These are phyloP conservation scores for Apomyelois bistriatella DNA, from an alignment of 2,888 invertebrate species.

Conservation along the genomic window DNA sequence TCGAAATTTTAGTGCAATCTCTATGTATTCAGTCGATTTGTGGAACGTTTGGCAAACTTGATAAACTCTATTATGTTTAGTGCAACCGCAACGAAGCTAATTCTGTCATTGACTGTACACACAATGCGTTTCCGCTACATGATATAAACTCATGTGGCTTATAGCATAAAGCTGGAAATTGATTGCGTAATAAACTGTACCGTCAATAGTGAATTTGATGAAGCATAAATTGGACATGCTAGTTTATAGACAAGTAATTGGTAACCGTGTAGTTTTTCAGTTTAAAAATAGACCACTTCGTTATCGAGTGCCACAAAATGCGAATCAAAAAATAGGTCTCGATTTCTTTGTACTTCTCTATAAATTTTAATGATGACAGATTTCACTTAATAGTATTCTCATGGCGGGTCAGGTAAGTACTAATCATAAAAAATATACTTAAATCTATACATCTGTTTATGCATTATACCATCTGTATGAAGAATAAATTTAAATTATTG, in stretches of 20 bases:
- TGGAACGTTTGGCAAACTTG: neutral
- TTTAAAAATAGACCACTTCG: neutral
- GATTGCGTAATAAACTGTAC: slow-evolving; percentile 1
- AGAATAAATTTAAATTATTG: no score
- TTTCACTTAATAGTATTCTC: no score
- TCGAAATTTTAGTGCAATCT: neutral
- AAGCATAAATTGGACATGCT: slow-evolving; percentile 10
- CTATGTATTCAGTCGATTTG: neutral
- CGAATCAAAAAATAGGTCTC: no score
- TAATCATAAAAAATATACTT: no score
- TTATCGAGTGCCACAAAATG: no score
- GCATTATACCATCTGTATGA: no score
- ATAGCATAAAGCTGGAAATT: neutral
- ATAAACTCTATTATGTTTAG: neutral
- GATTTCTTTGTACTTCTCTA: no score
- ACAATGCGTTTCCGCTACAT: neutral
- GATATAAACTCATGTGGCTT: neutral
- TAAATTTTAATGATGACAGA: no score
- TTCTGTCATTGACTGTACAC: neutral
- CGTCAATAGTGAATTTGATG: slow-evolving; percentile 8
- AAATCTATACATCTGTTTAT: no score
- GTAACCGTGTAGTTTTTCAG: neutral
- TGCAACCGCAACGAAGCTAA: neutral
- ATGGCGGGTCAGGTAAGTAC: no score
- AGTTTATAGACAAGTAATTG: slow-evolving; percentile 3